Evolutionary conservation across 2,888 invertebrate genomes (phyloP).

Genomic region (Pseudanteris insignis): DNA sequence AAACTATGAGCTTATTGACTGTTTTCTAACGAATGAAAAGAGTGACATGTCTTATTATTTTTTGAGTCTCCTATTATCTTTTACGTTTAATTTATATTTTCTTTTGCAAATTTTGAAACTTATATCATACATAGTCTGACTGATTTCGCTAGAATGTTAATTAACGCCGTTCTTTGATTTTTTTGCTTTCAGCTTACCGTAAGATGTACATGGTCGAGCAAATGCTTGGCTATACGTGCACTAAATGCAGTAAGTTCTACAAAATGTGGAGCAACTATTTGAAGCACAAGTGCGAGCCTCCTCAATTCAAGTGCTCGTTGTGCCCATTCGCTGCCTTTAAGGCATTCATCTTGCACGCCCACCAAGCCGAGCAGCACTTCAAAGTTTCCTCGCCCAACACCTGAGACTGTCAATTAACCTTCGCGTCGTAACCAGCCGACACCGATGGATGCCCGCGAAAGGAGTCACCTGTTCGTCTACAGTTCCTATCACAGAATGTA

Average conservation of each 20-base stretch:
- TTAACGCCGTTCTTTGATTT: constrained; percentile 22
- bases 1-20: constrained; percentile 16
- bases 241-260: constrained; percentile 66
- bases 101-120: background rate
- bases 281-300: constrained; percentile 66
- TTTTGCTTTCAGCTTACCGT: constrained; percentile 64
- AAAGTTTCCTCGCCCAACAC: constrained; percentile 61
- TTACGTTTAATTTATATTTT: background rate
- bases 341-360: constrained; percentile 66
- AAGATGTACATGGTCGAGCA: constrained; percentile 66
- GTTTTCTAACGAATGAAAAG: constrained; percentile 16
- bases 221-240: constrained; percentile 65
- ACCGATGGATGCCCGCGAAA: constrained; percentile 7
- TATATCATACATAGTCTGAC: background rate
- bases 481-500: constrained; percentile 38
- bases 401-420: constrained; percentile 40
- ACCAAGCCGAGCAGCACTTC: constrained; percentile 65
- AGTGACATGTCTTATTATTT: constrained; percentile 11
- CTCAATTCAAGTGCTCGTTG: constrained; percentile 64
- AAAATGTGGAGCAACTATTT: constrained; percentile 67
- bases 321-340: constrained; percentile 66
- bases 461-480: constrained; percentile 21
- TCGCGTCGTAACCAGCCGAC: constrained; percentile 3
- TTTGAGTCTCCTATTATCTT: constrained; percentile 1
- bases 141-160: background rate